Conservation (phyloP, 2,888 invertebrate genomes). For the Patella caerulea region DNA sequence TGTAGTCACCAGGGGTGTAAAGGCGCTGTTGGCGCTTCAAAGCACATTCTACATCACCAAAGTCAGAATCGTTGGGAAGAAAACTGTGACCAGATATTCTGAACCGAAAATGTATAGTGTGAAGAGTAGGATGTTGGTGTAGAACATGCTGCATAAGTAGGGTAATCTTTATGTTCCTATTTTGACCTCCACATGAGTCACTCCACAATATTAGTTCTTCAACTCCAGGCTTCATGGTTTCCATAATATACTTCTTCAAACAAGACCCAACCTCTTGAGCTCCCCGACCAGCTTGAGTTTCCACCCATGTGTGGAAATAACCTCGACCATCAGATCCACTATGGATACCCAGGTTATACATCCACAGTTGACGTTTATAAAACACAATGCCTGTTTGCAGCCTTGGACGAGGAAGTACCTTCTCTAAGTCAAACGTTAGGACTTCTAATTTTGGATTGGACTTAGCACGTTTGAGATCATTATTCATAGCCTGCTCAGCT, state of each 20-base stretch:
- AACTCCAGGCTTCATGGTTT: not conserved
- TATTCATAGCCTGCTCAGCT: not conserved
- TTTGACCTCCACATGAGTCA: slow-evolving; percentile 2
- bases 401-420: not conserved
- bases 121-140: not conserved
- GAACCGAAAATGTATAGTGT: not conserved
- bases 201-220: not conserved
- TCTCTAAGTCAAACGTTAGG: not conserved
- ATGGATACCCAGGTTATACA: not conserved
- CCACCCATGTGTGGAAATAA: not conserved
- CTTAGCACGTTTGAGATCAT: not conserved
- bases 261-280: not conserved
- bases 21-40: not conserved
- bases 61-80: not conserved
- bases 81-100: not conserved
- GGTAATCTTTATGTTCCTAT: not conserved
- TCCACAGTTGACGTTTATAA: not conserved
- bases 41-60: not conserved
- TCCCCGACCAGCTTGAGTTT: not conserved
- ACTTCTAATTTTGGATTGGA: not conserved
- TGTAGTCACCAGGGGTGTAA: not conserved
- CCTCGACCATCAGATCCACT: not conserved
- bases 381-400: not conserved
- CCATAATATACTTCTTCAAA: not conserved
- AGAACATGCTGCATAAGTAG: not conserved